Base-by-base conservation (phyloP, 2,797 vertebrate species). In the Eulemur coronatus region DNA sequence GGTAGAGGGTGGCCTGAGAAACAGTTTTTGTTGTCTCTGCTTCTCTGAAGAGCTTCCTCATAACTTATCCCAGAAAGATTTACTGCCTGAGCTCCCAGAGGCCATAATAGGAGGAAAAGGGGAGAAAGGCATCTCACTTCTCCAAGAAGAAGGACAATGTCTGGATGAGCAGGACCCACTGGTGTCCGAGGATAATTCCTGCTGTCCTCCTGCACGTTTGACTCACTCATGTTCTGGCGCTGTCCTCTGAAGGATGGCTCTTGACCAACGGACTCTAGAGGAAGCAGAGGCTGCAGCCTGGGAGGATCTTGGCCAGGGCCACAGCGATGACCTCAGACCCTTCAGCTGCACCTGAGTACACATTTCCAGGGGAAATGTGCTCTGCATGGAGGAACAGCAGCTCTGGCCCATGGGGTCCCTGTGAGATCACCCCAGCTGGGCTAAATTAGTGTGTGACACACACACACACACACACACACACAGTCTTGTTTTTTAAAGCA, bases 291-390 rank as follows among this genome's bases (percentile, higher is more conserved):
- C 87, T 98, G 97, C 96, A 97, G 95, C 96, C 93, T 98, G 98
- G 97, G 73, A 98, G 95, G 94, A 94, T 98, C 89, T 98, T 99
- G 98, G 98, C 98, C 97, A 72, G 84, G 72, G 67, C 84, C 94
- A 82, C 79, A 97, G 96, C 78, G 94, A 98, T 98, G 98, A 99
- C 98, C 97, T 99, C 98, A 98, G 98, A 97, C 70, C 59, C 76
- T 93, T 92, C 81, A 96, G 76, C 97, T 98, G 98, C 98, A 98
- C 98, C 97, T 98, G 98, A 99, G 96, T 97, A 98, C 69, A 97
- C 98, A 98, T 96, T 97, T 98, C 97, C 96, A 55, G 11, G 92
- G 96, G 95, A 98, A 98, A 93, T 61, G 24, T 96, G 52, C 89
- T 97, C 69, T 98, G 89, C 50, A 89, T 38, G 2, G 73, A 98